Evolutionary conservation across 2,113 vertebrate species (phyloP).

Genomic region (Cyprinodon brontotheroides): DNA sequence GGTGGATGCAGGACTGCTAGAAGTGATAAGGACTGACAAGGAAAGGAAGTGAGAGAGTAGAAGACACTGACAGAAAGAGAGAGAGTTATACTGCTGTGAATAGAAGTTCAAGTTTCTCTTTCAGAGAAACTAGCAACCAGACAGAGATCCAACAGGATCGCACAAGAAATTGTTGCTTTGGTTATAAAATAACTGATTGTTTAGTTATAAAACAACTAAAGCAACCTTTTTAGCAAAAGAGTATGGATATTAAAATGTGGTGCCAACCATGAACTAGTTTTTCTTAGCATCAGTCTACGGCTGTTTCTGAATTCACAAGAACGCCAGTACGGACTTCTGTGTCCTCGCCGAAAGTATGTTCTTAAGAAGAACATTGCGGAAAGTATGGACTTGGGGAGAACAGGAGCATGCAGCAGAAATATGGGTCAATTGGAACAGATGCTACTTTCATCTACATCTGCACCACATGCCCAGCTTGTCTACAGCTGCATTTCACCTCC

Average conservation of each 20-base stretch:
- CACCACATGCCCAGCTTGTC: too few species aligned
- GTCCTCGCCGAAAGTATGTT: too few species aligned
- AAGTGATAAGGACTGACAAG: slow-evolving; percentile 28
- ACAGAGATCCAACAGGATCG: slow-evolving; percentile 7
- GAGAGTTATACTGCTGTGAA: slow-evolving; percentile 2
- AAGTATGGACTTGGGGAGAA: too few species aligned
- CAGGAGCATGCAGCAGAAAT: too few species aligned
- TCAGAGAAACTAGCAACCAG: slow-evolving; percentile 5
- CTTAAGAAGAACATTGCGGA: too few species aligned
- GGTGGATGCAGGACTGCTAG: neutral
- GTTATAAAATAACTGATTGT: too few species aligned
- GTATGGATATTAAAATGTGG: neutral
- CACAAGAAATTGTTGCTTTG: neutral
- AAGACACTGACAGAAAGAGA: neutral
- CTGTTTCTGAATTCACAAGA: too few species aligned
- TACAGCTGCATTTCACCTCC: too few species aligned
- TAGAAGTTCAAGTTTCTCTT: slow-evolving; percentile 13
- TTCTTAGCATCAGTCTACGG: neutral
- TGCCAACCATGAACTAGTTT: too few species aligned
- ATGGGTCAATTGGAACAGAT: too few species aligned
- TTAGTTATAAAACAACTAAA: neutral
- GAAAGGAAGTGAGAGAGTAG: neutral
- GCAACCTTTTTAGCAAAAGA: neutral
- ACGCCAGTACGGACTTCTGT: too few species aligned
- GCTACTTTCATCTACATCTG: too few species aligned